Evolutionary conservation across 2,888 invertebrate genomes (phyloP), one percentile per base, ranked within the genome.

Genomic region (Spilosoma lubricipeda): DNA sequence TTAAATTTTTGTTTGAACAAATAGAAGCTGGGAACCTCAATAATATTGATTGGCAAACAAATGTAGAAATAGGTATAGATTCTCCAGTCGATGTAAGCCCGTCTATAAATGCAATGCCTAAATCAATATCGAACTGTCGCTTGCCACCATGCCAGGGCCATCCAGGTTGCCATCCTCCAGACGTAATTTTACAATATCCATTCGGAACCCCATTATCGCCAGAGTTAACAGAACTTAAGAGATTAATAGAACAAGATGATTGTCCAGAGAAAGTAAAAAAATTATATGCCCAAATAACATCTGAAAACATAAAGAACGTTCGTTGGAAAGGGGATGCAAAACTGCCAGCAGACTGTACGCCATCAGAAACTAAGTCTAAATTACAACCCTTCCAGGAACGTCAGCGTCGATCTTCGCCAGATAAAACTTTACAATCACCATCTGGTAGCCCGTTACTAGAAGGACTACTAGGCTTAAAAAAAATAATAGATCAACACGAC

Each of bases 171-270:
- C 27, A 45, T 45, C 27, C 27, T 18, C 67, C 67, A 42, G 67
- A 45, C 9, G 67, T 52, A 52, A 23, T 68, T 68, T 33, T 68
- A 30, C 48, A 68, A 33, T 68, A 52, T 52, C 68, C 68, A 30
- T 52, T 68, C 23, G 33, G 68, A 13, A 68, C 33, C 23, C 23
- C 68, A 36, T 56, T 68, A 36, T n/a, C 52, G 36, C 33, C 68
- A 36, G 23, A 69, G 8, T 13, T 69, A 8, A 2, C n/a, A 9
- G 56, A 69, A 39, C n/a, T 69, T 39, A 69, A 56, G 36, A 69
- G 36, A n/a, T 39, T 69, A 69, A 39, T 69, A 36, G 56, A 69
- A 69, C 36, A 69, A 56, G 36, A 69, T n/a, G 18, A 56, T 36
- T n/a, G n/a, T 36, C 23, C 13, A 69, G 69, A 69, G 18, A 36